These are phyloP conservation scores for Leptothorax acervorum DNA, from an alignment of 2,888 invertebrate species.

Conservation along the genomic window DNA sequence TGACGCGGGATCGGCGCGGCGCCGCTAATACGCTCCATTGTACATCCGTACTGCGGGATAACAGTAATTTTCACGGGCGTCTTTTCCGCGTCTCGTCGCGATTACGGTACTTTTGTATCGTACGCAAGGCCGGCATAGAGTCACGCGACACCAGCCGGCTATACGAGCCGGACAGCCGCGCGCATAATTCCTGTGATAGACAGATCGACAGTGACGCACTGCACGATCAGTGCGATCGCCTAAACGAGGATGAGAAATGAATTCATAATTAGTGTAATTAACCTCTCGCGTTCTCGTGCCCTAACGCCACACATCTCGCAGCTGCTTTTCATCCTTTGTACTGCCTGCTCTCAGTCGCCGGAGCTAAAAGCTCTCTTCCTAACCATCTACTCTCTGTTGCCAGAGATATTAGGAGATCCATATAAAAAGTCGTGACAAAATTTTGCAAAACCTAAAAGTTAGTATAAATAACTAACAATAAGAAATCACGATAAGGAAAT, in stretches of 20 bases:
- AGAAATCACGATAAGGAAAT: neutral
- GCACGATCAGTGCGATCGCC: neutral
- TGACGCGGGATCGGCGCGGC: neutral
- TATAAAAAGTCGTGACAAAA: neutral
- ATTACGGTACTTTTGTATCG: constrained; percentile 39
- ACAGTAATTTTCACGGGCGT: constrained; percentile 29
- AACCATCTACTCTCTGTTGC: neutral
- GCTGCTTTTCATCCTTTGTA: neutral
- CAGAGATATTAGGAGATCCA: neutral
- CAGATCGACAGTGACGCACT: neutral
- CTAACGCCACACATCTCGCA: neutral
- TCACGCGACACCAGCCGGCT: constrained; percentile 1
- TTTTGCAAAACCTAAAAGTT: neutral
- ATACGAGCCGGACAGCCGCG: neutral
- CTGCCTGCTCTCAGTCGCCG: neutral
- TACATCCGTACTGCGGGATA: neutral
- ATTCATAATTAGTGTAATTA: neutral
- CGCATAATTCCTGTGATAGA: neutral
- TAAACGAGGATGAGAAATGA: neutral
- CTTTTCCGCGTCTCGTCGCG: constrained; percentile 24
- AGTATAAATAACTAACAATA: neutral
- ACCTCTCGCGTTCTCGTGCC: neutral
- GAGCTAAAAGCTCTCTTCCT: neutral
- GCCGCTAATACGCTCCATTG: neutral
- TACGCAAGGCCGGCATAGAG: neutral